Conservation (phyloP, 2,888 invertebrate genomes). For the Acanthosepion pharaonis region DNA sequence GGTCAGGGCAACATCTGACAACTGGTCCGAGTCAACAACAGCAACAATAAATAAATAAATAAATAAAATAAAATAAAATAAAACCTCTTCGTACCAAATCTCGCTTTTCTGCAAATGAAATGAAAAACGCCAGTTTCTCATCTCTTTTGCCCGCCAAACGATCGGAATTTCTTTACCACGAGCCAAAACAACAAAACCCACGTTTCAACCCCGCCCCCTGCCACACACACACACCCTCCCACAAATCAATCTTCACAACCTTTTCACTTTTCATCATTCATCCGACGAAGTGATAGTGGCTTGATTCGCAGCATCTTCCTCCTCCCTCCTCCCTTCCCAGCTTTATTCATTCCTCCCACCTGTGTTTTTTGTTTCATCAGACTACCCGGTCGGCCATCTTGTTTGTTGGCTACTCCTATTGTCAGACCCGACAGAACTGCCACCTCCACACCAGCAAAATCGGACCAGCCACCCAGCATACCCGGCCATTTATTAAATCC, state of each 20-base stretch:
- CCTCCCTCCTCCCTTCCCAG: neutral
- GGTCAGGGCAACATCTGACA: neutral
- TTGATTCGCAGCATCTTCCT: neutral
- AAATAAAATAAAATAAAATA: neutral
- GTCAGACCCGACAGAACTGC: neutral
- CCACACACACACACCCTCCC: too few species aligned
- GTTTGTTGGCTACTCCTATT: conserved; percentile 10
- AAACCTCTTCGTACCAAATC: neutral
- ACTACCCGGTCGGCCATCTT: neutral
- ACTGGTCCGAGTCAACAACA: neutral
- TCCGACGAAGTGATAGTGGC: neutral
- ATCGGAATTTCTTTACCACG: neutral
- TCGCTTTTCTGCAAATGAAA: neutral
- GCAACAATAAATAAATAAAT: neutral
- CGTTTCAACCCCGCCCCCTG: neutral
- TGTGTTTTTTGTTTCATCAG: neutral
- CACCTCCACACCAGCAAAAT: neutral
- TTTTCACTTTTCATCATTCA: neutral
- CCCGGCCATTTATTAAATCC: neutral
- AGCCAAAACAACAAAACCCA: neutral
- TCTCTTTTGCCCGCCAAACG: neutral
- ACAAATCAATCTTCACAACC: neutral
- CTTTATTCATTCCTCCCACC: neutral
- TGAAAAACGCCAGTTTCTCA: neutral
- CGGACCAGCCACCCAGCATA: neutral